phyloP scores from a whole-genome alignment of 2,797 vertebrate genomes.

The Lagodon rhomboides region DNA sequence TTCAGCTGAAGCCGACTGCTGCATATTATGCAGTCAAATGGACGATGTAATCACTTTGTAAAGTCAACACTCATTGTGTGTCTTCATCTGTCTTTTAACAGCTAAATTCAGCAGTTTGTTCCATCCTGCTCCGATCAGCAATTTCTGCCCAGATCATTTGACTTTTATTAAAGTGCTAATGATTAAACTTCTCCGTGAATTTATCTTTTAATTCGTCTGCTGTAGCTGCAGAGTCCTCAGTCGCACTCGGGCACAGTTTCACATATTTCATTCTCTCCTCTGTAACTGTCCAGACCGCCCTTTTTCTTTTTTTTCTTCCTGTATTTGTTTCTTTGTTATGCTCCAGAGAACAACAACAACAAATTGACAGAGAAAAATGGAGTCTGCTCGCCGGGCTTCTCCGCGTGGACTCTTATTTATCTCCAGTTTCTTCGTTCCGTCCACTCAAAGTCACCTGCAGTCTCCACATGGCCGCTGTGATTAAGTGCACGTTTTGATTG shows the following conservation, averaged over 20 bases:
- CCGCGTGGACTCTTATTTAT: slow-evolving; percentile 16
- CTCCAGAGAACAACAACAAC: slow-evolving; percentile 1
- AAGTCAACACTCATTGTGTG: neutral
- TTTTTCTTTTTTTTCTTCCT: neutral
- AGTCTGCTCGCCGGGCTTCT: neutral
- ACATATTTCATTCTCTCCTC: neutral
- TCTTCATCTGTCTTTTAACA: slow-evolving; percentile 10
- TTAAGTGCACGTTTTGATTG: slow-evolving; percentile 19
- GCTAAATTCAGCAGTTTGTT: neutral
- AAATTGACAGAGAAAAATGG: slow-evolving; percentile 22
- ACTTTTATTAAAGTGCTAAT: neutral
- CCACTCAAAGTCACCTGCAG: neutral
- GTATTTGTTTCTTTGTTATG: slow-evolving; percentile 10
- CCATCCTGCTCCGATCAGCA: neutral
- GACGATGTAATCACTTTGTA: neutral
- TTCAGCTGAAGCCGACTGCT: neutral
- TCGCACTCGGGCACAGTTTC: neutral
- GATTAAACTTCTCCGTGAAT: neutral
- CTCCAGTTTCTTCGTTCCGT: slow-evolving; percentile 25
- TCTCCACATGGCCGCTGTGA: slow-evolving; percentile 1
- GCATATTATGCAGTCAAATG: neutral
- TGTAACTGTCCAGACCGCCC: neutral
- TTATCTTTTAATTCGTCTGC: neutral
- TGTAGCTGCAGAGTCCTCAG: slow-evolving; percentile 13
- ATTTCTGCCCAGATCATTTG: neutral